phyloP scores from a whole-genome alignment of 2,797 vertebrate species.

The Rhynchotus rufescens region DNA sequence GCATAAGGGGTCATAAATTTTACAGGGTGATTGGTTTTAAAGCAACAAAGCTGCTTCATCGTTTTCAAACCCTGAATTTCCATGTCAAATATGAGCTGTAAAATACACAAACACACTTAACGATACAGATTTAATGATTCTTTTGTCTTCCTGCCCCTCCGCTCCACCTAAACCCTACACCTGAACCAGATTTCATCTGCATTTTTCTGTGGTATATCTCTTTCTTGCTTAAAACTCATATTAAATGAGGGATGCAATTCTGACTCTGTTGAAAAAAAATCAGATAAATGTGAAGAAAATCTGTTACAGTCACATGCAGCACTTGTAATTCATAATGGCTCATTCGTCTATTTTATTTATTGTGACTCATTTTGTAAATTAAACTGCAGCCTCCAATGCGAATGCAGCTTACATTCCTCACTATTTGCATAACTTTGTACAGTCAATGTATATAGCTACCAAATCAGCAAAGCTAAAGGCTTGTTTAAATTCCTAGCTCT shows the following conservation, averaged over 20 bases:
- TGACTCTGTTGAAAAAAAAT: not conserved
- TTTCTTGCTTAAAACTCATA: not conserved
- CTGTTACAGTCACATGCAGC: fast-evolving
- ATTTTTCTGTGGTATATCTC: not conserved
- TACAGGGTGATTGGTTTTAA: not conserved
- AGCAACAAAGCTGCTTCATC: not conserved
- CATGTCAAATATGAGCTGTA: not conserved
- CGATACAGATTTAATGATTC: not conserved
- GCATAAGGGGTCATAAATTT: fast-evolving
- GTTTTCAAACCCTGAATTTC: not conserved
- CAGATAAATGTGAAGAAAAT: fast-evolving
- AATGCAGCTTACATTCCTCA: not conserved
- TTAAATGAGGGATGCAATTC: not conserved
- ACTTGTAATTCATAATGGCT: not conserved
- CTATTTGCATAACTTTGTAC: not conserved
- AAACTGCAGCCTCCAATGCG: not conserved
- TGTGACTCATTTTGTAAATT: not conserved
- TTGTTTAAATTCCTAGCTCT: not conserved
- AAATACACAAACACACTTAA: not conserved
- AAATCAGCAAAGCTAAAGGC: not conserved
- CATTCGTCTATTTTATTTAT: not conserved
- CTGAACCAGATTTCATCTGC: not conserved
- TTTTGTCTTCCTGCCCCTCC: not conserved
- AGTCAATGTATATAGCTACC: fast-evolving
- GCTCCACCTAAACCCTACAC: fast-evolving